Percentiles rank a stretch among this genome's conserved stretches.
Evolutionary conservation across 2,888 invertebrate species (phyloP).

Genomic region (Ormyrus nitidulus): DNA sequence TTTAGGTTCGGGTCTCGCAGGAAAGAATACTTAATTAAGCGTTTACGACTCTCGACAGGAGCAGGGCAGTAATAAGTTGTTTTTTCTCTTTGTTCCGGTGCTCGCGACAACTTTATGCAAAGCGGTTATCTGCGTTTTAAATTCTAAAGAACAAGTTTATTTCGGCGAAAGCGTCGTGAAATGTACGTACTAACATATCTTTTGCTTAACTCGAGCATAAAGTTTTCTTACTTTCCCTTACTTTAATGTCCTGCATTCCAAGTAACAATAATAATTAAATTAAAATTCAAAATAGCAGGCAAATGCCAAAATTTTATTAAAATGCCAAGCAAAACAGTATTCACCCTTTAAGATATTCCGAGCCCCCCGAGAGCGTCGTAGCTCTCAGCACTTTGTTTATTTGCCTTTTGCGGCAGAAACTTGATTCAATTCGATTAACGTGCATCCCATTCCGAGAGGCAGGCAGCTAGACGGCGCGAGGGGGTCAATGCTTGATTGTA

Average conservation of each 20-base stretch:
- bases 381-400: slow-evolving; percentile 20
- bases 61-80: background rate
- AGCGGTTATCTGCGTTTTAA: slow-evolving; percentile 38
- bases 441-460: background rate
- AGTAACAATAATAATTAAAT: no score
- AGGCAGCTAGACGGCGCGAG: slow-evolving; percentile 8
- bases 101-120: slow-evolving; percentile 10
- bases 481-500: slow-evolving; percentile 67
- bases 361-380: background rate
- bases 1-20: slow-evolving; percentile 30
- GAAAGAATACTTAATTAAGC: slow-evolving; percentile 54
- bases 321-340: no score
- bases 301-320: no score
- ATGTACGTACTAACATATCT: no score
- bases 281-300: no score
- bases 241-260: no score
- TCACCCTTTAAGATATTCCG: no score
- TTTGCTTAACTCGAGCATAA: no score
- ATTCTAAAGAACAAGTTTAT: slow-evolving; percentile 18
- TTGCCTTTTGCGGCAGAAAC: background rate
- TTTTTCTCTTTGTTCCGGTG: background rate
- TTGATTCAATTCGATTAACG: slow-evolving; percentile 24
- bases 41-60: slow-evolving; percentile 29
- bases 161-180: background rate
- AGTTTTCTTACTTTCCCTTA: no score